Evolutionary conservation across 2,113 vertebrate genomes (phyloP).

Genomic region (Panthera tigris): DNA sequence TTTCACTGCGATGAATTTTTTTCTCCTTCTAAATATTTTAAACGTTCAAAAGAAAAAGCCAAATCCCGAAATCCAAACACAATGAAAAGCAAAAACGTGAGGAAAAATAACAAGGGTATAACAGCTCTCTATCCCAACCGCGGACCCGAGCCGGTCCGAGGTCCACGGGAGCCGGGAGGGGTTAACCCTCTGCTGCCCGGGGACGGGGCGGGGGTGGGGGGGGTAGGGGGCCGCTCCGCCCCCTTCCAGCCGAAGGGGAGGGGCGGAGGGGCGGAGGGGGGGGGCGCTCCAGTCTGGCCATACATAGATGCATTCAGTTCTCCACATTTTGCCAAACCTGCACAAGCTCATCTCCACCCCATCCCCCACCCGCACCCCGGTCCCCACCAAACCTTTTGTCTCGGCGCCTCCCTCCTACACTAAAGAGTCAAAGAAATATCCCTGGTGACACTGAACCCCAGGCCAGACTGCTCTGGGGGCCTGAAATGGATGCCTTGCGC

Average conservation of each 20-base stretch:
- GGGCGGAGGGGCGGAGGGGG: slow-evolving; percentile 51
- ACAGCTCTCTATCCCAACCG: slow-evolving; percentile 83
- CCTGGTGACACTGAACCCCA: slow-evolving; percentile 30
- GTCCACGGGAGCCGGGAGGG: slow-evolving; percentile 81
- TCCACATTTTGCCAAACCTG: slow-evolving; percentile 35
- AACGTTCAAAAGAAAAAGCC: not conserved
- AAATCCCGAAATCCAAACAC: slow-evolving; percentile 87
- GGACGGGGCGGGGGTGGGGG: not conserved
- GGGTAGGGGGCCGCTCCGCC: slow-evolving; percentile 38
- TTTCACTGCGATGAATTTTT: not conserved
- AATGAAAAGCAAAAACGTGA: slow-evolving; percentile 83
- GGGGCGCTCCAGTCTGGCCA: not conserved
- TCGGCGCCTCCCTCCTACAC: slow-evolving; percentile 45
- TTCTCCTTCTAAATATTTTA: slow-evolving; percentile 42
- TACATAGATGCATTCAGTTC: slow-evolving; percentile 34
- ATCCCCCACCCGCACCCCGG: not conserved
- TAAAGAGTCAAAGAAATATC: slow-evolving; percentile 35
- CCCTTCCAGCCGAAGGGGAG: not conserved
- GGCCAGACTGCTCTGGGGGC: slow-evolving; percentile 12
- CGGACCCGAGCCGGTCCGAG: slow-evolving; percentile 83
- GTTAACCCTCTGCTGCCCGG: slow-evolving; percentile 84
- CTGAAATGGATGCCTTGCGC: slow-evolving; percentile 7
- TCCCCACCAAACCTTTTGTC: not conserved
- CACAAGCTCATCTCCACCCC: slow-evolving; percentile 40
- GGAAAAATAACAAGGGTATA: slow-evolving; percentile 83